Conservation (phyloP, 1,140 invertebrate genomes). For the Berghia stephanieae region DNA sequence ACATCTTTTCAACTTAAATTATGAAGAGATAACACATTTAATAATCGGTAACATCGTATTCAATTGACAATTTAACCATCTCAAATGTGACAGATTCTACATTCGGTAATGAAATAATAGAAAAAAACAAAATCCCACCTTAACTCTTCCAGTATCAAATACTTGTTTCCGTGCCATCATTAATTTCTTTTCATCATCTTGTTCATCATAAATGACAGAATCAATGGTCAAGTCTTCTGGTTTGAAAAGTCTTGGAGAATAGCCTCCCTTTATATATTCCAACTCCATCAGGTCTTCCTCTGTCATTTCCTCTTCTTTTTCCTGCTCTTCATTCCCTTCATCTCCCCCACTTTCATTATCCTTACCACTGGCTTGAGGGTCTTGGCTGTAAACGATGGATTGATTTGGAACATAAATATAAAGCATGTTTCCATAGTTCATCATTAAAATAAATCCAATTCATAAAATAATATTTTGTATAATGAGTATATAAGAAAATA, state of each 20-base stretch:
- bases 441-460: too few relatives aligned
- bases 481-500: too few relatives aligned
- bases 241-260: conserved; percentile 82
- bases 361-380: background rate
- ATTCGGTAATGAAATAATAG: too few relatives aligned
- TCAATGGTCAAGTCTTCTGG: conserved; percentile 81
- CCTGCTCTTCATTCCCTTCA: conserved; percentile 28
- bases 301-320: conserved; percentile 39
- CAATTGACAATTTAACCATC: too few relatives aligned
- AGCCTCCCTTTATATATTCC: conserved; percentile 82
- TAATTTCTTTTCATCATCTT: conserved; percentile 81
- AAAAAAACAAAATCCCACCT: too few relatives aligned
- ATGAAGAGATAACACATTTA: too few relatives aligned
- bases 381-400: background rate
- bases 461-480: too few relatives aligned
- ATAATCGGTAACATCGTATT: too few relatives aligned
- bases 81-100: too few relatives aligned
- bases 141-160: conserved; percentile 71
- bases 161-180: conserved; percentile 73
- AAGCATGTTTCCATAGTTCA: too few relatives aligned
- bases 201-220: conserved; percentile 81
- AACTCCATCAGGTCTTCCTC: conserved; percentile 68
- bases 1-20: too few relatives aligned
- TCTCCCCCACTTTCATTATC: background rate
- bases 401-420: too few relatives aligned